Evolutionary conservation across 2,113 vertebrate genomes (phyloP).

Genomic region (Microcebus murinus): DNA sequence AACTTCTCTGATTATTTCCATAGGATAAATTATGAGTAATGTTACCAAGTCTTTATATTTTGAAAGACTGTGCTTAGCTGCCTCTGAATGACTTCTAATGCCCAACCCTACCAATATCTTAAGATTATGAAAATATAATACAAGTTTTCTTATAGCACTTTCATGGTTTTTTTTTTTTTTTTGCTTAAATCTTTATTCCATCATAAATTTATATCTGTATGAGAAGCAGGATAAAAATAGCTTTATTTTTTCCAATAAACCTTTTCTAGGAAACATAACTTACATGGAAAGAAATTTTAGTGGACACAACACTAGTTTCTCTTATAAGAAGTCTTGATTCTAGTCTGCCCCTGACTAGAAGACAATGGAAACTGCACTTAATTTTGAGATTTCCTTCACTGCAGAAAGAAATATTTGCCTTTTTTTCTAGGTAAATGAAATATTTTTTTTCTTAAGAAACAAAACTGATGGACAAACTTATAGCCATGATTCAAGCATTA

Average conservation of each 20-base stretch:
- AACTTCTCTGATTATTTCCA: background rate
- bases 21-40: background rate
- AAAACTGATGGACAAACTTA: background rate
- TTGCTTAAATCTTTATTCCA: background rate
- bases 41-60: background rate
- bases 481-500: too few species aligned
- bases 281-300: background rate
- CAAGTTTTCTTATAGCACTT: background rate
- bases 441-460: background rate
- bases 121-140: background rate
- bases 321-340: background rate
- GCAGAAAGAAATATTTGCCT: background rate
- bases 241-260: background rate
- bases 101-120: background rate
- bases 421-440: background rate
- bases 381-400: background rate
- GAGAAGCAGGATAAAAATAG: background rate
- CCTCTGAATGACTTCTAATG: background rate
- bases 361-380: background rate
- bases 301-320: background rate
- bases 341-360: background rate
- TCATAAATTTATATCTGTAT: background rate
- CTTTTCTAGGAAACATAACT: background rate
- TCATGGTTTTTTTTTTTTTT: background rate
- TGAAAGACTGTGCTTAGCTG: background rate